phyloP scores from a whole-genome alignment of 2,113 vertebrate genomes.

The Heterocephalus glaber region DNA sequence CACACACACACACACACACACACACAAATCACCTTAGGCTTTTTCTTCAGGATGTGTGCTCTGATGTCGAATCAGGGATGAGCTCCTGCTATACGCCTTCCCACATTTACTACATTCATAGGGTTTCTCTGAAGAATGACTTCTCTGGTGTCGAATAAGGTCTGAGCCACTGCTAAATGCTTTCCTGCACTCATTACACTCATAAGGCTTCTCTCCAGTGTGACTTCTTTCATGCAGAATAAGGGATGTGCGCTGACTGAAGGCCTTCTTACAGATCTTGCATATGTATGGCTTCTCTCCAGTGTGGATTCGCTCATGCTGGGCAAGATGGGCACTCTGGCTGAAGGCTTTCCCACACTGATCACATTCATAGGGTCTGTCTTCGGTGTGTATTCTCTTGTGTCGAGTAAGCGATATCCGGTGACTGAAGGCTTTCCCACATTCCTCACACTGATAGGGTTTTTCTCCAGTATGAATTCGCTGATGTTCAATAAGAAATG shows the following conservation, averaged over 20 bases:
- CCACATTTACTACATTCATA: conserved; percentile 75
- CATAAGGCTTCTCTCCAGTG: conserved; percentile 83
- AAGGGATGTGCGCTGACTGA: conserved; percentile 86
- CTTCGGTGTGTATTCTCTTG: conserved; percentile 78
- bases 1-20: not conserved
- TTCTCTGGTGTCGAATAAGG: conserved; percentile 76
- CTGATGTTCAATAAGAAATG: conserved; percentile 77
- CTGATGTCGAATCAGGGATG: conserved; percentile 75
- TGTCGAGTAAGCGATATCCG: conserved; percentile 79
- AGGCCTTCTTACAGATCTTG: conserved; percentile 86
- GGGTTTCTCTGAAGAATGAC: conserved; percentile 80
- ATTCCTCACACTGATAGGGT: conserved; percentile 80
- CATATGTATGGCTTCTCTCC: conserved; percentile 83
- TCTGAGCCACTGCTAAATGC: conserved; percentile 71
- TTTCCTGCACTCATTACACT: conserved; percentile 77
- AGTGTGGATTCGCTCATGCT: conserved; percentile 76
- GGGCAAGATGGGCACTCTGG: conserved; percentile 75
- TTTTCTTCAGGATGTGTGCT: conserved; percentile 60
- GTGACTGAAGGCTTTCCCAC: conserved; percentile 80
- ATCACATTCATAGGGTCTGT: conserved; percentile 74
- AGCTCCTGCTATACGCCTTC: conserved; percentile 76
- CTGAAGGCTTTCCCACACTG: conserved; percentile 79
- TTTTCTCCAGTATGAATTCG: conserved; percentile 81
- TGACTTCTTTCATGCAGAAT: conserved; percentile 87
- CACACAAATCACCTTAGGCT: not conserved